Percentiles rank a stretch among this genome's conserved stretches.
These are phyloP conservation scores for Drosophila ercepeae DNA, from an alignment of 1,140 invertebrate species.

Conservation along the genomic window DNA sequence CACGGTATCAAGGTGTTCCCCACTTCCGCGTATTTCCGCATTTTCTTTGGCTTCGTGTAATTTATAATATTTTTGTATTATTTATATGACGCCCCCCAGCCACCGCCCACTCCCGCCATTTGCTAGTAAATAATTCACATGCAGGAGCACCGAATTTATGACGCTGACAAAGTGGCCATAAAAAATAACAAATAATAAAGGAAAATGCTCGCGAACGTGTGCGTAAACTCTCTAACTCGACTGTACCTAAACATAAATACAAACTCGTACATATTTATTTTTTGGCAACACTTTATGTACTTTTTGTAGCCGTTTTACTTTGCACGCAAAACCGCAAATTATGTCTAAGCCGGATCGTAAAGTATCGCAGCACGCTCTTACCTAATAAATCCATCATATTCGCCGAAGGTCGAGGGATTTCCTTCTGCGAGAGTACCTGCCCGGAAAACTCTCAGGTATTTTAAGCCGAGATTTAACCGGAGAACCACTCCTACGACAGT, in stretches of 20 bases:
- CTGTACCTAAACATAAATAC: conserved; percentile 11
- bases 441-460: conserved; percentile 16
- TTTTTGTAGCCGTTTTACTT: conserved; percentile 16
- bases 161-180: conserved; percentile 81
- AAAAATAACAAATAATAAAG: conserved; percentile 71
- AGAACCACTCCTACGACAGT: conserved; percentile 4
- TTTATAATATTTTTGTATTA: conserved; percentile 82
- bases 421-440: conserved; percentile 46
- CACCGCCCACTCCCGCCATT: conserved; percentile 41
- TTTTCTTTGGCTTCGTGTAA: conserved; percentile 71
- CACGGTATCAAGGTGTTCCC: conserved; percentile 53
- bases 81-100: conserved; percentile 59
- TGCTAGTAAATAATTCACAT: conserved; percentile 80
- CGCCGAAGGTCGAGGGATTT: conserved; percentile 30
- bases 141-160: conserved; percentile 69
- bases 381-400: conserved; percentile 69
- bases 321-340: conserved; percentile 66
- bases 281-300: conserved; percentile 49
- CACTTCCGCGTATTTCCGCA: conserved; percentile 41
- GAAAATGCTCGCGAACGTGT: conserved; percentile 27
- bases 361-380: conserved; percentile 53
- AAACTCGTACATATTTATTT: conserved; percentile 59
- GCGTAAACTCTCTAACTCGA: conserved; percentile 18
- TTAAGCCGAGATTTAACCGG: conserved; percentile 4
- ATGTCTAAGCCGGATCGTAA: conserved; percentile 54